Conservation (phyloP, 2,888 invertebrate genomes). For the Lamellibrachia columna region DNA sequence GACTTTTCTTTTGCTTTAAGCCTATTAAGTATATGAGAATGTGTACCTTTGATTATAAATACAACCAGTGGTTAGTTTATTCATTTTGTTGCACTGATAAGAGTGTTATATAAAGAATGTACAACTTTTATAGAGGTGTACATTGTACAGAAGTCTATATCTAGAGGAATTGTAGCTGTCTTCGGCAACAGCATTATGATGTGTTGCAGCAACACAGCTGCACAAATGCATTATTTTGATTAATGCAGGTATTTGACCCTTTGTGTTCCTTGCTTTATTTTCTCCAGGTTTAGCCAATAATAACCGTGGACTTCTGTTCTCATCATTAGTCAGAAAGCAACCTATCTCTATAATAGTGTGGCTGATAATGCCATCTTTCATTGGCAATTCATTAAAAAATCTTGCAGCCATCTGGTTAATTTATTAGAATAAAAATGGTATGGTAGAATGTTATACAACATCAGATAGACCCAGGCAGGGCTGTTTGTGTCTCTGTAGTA, state of each 20-base stretch:
- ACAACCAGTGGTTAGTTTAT: too few species aligned
- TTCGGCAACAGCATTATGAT: neutral
- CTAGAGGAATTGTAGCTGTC: neutral
- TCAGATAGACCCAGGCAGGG: too few species aligned
- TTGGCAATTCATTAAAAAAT: neutral
- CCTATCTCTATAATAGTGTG: too few species aligned
- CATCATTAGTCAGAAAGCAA: neutral
- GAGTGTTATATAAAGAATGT: too few species aligned
- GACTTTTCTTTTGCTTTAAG: too few species aligned
- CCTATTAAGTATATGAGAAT: too few species aligned
- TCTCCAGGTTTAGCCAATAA: neutral
- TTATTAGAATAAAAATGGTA: neutral
- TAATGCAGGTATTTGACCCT: neutral
- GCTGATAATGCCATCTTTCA: neutral
- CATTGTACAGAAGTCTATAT: neutral
- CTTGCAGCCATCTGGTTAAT: neutral
- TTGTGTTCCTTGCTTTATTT: neutral
- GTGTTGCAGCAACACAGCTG: neutral
- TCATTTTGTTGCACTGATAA: too few species aligned
- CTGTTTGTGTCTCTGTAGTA: neutral
- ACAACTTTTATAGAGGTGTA: neutral
- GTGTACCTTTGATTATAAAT: too few species aligned
- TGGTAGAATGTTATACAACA: neutral
- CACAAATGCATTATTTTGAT: neutral
- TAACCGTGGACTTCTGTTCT: neutral